phyloP scores from a whole-genome alignment of 2,797 vertebrate species.

The Steatocranus sp. region DNA sequence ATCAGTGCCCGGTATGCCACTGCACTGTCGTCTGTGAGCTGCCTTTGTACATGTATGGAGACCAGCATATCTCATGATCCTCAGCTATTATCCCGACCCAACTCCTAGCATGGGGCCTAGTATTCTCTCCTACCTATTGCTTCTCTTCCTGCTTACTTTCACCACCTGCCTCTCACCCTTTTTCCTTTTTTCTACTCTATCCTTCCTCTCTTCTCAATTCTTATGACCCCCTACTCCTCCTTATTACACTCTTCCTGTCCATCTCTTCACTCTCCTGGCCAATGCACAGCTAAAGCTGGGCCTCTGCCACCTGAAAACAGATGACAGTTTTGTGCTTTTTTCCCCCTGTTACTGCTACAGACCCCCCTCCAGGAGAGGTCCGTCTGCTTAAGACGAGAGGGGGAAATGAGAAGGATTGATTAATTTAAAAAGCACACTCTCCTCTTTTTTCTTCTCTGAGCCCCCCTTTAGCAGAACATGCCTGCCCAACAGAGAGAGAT shows the following conservation, averaged over 20 bases:
- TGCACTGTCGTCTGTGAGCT: conserved; percentile 60
- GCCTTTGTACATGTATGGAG: conserved; percentile 44
- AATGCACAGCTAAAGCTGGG: conserved; percentile 56
- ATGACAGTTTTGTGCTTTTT: conserved; percentile 47
- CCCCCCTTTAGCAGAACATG: conserved; percentile 39
- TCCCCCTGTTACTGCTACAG: conserved; percentile 28
- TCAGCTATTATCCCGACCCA: conserved; percentile 30
- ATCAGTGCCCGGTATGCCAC: conserved; percentile 47
- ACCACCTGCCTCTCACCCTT: neutral
- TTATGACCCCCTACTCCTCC: neutral
- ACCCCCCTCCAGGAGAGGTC: conserved; percentile 49
- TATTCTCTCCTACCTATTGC: neutral
- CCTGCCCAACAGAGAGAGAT: conserved; percentile 33
- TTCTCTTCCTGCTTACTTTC: neutral
- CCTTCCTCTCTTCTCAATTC: neutral
- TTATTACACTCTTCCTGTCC: neutral
- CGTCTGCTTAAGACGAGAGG: conserved; percentile 41
- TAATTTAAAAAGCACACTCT: conserved; percentile 58
- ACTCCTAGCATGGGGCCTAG: conserved; percentile 32
- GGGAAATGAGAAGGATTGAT: conserved; percentile 60
- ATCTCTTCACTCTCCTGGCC: neutral
- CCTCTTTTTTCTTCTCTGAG: conserved; percentile 24
- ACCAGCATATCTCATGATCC: conserved; percentile 53
- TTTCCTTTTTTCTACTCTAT: neutral
- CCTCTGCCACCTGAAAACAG: conserved; percentile 62